phyloP scores from a whole-genome alignment of 2,797 vertebrate genomes.

The Hirundo rustica region DNA sequence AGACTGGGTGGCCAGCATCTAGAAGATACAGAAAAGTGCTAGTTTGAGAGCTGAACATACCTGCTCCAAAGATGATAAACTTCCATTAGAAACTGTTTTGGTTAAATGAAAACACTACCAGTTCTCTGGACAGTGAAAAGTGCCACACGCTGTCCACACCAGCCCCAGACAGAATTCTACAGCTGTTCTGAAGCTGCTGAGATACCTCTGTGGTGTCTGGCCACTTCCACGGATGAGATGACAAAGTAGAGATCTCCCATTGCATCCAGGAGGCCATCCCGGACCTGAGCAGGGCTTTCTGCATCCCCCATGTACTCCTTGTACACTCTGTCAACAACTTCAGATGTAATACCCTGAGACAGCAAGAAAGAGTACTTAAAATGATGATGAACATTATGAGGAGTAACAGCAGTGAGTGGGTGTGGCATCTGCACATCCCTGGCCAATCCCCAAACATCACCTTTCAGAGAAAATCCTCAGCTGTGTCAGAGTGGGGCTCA shows the following conservation, averaged over 20 bases:
- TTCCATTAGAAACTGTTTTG: not conserved
- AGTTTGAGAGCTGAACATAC: not conserved
- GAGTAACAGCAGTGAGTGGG: not conserved
- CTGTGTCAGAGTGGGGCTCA: not conserved
- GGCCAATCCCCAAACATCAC: not conserved
- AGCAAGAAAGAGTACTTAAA: not conserved
- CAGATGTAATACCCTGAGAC: not conserved
- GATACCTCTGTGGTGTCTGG: constrained; percentile 83
- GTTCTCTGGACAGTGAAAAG: not conserved
- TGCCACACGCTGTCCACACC: not conserved
- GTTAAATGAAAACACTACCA: not conserved
- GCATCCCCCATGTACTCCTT: constrained; percentile 53
- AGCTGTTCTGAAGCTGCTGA: not conserved
- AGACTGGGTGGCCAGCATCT: constrained; percentile 84
- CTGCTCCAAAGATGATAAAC: not conserved
- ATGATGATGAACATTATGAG: not conserved
- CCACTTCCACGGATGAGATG: constrained; percentile 72
- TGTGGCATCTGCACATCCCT: not conserved
- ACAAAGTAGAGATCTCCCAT: constrained; percentile 76
- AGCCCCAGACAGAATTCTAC: not conserved
- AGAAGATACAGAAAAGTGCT: not conserved
- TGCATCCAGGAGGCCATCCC: constrained; percentile 75
- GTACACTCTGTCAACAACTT: not conserved
- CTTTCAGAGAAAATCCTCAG: not conserved
- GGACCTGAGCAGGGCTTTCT: constrained; percentile 69